Conservation (phyloP, 2,888 invertebrate genomes). For the Cryptosula pallasiana region DNA sequence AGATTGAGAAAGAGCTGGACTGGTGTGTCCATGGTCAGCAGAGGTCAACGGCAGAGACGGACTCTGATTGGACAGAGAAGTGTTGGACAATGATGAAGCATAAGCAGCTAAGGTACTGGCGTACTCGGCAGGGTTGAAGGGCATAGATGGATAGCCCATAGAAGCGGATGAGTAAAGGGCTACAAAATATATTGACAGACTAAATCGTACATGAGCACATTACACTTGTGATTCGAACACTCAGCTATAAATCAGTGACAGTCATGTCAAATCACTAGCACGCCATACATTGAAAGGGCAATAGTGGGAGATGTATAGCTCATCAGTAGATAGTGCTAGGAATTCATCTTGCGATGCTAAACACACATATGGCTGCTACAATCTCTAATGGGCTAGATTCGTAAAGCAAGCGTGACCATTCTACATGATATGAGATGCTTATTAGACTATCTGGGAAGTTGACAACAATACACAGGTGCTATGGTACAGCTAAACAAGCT, state of each 20-base stretch:
- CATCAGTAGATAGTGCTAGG: no score
- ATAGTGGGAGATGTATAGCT: neutral
- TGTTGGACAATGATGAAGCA: neutral
- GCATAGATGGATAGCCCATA: constrained; percentile 4
- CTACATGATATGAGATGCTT: no score
- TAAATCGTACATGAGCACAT: neutral
- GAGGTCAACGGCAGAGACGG: neutral
- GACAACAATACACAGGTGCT: no score
- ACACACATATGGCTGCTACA: neutral
- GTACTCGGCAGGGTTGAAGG: constrained; percentile 1
- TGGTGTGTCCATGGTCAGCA: neutral
- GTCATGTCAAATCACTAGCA: neutral
- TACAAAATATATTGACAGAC: neutral
- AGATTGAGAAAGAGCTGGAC: constrained; percentile 2
- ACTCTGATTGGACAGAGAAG: neutral
- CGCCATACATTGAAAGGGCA: neutral
- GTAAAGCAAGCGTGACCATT: neutral
- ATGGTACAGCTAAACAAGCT: no score
- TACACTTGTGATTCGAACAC: neutral
- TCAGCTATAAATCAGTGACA: neutral
- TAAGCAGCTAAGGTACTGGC: neutral
- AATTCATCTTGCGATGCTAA: no score
- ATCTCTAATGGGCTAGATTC: no score
- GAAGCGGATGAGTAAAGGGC: neutral
- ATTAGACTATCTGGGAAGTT: no score